These are phyloP conservation scores for Orthosia incerta DNA, from an alignment of 2,888 invertebrate species.

Conservation along the genomic window DNA sequence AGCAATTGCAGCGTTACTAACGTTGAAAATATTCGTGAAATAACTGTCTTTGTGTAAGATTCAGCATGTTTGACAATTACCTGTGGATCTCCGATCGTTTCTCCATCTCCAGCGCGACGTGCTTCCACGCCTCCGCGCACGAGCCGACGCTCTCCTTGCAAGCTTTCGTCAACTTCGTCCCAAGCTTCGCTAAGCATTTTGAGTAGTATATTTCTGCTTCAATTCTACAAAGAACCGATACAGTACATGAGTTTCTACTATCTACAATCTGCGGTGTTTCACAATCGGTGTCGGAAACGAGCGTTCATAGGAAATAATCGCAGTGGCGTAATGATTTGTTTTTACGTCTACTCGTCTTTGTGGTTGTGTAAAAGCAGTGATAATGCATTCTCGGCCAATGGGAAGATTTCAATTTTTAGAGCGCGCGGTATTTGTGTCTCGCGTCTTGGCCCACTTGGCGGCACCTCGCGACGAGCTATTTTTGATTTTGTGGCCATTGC, in stretches of 20 bases:
- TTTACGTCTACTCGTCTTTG: conserved; percentile 67
- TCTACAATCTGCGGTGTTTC: conserved; percentile 42
- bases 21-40: conserved; percentile 47
- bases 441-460: conserved; percentile 83
- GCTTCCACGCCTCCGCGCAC: conserved; percentile 97
- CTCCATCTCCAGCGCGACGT: conserved; percentile 98
- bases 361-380: conserved; percentile 71
- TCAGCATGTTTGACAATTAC: conserved; percentile 74
- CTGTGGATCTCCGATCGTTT: conserved; percentile 97
- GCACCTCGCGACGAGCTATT: conserved; percentile 81
- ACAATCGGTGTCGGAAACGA: conserved; percentile 65
- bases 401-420: conserved; percentile 72
- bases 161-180: conserved; percentile 95
- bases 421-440: conserved; percentile 77
- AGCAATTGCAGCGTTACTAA: conserved; percentile 53
- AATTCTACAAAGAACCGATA: conserved; percentile 92
- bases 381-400: conserved; percentile 74
- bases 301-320: conserved; percentile 67
- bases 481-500: conserved; percentile 83
- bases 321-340: conserved; percentile 69
- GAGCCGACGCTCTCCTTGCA: conserved; percentile 95
- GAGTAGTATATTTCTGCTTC: conserved; percentile 98
- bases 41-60: conserved; percentile 15
- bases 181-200: conserved; percentile 96
- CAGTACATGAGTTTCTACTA: conserved; percentile 38